These are phyloP conservation scores for Trilocha varians DNA, from an alignment of 2,888 invertebrate genomes.

Conservation along the genomic window DNA sequence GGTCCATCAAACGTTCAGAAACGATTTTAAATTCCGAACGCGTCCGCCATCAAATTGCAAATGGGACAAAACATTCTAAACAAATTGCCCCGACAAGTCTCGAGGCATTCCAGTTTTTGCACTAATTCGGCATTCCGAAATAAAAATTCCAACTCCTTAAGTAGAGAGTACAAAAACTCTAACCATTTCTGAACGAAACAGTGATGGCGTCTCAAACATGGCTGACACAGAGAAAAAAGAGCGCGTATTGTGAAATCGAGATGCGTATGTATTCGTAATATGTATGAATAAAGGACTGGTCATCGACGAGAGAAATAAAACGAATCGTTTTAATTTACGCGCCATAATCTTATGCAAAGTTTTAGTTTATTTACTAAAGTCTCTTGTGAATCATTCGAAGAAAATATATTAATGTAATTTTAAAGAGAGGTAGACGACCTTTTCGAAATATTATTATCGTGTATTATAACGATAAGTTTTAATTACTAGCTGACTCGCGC, in stretches of 20 bases:
- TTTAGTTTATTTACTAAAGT: too few relatives aligned
- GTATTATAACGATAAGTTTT: too few relatives aligned
- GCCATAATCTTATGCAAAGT: too few relatives aligned
- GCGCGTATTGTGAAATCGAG: conserved; percentile 34
- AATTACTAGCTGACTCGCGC: too few relatives aligned
- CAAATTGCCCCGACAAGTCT: conserved; percentile 55
- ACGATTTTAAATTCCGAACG: conserved; percentile 50
- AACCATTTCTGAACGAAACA: conserved; percentile 34
- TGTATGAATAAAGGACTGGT: neutral
- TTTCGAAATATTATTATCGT: too few relatives aligned
- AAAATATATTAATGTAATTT: too few relatives aligned
- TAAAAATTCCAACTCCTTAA: conserved; percentile 70
- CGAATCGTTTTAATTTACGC: neutral
- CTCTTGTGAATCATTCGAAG: too few relatives aligned
- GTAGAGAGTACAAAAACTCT: conserved; percentile 40
- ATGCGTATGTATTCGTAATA: conserved; percentile 23
- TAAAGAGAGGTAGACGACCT: too few relatives aligned
- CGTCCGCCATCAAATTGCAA: conserved; percentile 39
- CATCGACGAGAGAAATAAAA: neutral
- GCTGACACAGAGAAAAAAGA: neutral
- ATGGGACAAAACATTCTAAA: conserved; percentile 67
- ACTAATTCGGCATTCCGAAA: conserved; percentile 74
- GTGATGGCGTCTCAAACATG: conserved; percentile 1
- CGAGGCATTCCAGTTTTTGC: conserved; percentile 65
- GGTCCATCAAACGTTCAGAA: neutral